phyloP scores from a whole-genome alignment of 2,113 vertebrate genomes.

The Microtus pennsylvanicus region DNA sequence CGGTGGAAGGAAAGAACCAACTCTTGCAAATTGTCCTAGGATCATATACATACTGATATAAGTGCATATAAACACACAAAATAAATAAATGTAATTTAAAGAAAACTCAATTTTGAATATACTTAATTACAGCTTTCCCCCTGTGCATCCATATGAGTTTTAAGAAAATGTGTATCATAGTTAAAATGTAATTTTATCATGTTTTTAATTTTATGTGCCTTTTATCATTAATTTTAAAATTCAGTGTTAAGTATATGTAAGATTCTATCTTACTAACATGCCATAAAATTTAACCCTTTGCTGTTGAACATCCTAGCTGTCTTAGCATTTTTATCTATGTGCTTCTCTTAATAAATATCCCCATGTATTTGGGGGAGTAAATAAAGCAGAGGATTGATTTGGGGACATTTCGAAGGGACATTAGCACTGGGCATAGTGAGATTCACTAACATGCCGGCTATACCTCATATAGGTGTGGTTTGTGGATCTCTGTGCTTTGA shows the following conservation, averaged over 20 bases:
- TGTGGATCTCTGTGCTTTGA: not conserved
- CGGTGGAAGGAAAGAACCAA: not conserved
- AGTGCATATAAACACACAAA: not conserved
- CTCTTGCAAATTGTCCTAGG: no score
- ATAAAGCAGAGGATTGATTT: not conserved
- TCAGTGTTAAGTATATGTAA: not conserved
- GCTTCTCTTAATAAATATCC: not conserved
- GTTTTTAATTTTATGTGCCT: not conserved
- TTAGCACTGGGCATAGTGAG: not conserved
- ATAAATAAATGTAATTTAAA: not conserved
- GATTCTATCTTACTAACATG: not conserved
- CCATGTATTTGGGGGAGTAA: not conserved
- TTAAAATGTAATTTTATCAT: not conserved
- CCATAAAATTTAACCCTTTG: constrained; percentile 11
- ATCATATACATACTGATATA: not conserved
- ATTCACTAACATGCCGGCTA: not conserved
- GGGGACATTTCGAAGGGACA: not conserved
- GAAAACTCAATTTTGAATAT: not conserved
- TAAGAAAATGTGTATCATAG: not conserved
- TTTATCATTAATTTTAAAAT: not conserved
- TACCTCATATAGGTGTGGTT: no score
- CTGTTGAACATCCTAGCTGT: not conserved
- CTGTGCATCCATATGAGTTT: not conserved
- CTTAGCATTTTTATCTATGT: not conserved
- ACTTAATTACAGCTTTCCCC: constrained; percentile 13